Evolutionary conservation across 2,888 invertebrate species (phyloP).

Genomic region (Ypsolopha sequella): DNA sequence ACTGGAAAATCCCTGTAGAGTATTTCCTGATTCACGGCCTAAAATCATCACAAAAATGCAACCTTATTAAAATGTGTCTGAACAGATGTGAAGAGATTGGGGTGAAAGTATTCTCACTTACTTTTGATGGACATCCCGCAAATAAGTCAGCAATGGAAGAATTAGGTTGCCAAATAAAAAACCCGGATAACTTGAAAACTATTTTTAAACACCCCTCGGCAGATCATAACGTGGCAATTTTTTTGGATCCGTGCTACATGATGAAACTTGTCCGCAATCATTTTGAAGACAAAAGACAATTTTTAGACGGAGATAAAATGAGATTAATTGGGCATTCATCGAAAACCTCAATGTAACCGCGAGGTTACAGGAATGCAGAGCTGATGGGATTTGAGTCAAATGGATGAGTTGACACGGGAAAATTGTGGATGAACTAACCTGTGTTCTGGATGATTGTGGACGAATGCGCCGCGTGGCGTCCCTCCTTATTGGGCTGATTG

Average conservation of each 20-base stretch:
- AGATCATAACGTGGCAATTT: conserved; percentile 3
- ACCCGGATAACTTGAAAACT: conserved; percentile 10
- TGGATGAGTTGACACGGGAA: too few relatives aligned
- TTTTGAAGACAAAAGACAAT: conserved; percentile 6
- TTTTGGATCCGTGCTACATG: conserved; percentile 8
- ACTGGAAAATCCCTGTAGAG: conserved; percentile 22
- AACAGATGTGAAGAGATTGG: conserved; percentile 15
- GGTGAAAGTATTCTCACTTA: conserved; percentile 13
- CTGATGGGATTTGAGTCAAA: too few relatives aligned
- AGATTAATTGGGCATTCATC: conserved; percentile 4
- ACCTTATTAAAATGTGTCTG: conserved; percentile 11
- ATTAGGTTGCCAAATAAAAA: conserved; percentile 15
- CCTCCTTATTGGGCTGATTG: too few relatives aligned
- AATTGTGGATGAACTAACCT: too few relatives aligned
- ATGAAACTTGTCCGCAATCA: conserved; percentile 7
- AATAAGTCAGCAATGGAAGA: conserved; percentile 6
- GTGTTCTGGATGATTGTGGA: too few relatives aligned
- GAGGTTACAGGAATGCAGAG: too few relatives aligned
- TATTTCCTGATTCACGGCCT: conserved; percentile 21
- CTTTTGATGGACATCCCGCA: conserved; percentile 11
- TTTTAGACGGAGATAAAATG: conserved; percentile 1
- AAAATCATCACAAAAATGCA: conserved; percentile 12
- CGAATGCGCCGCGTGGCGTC: too few relatives aligned
- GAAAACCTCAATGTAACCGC: not conserved
- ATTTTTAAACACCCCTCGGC: conserved; percentile 13